Base-by-base conservation (phyloP, 2,797 vertebrate genomes). In the Remorina albescens region DNA sequence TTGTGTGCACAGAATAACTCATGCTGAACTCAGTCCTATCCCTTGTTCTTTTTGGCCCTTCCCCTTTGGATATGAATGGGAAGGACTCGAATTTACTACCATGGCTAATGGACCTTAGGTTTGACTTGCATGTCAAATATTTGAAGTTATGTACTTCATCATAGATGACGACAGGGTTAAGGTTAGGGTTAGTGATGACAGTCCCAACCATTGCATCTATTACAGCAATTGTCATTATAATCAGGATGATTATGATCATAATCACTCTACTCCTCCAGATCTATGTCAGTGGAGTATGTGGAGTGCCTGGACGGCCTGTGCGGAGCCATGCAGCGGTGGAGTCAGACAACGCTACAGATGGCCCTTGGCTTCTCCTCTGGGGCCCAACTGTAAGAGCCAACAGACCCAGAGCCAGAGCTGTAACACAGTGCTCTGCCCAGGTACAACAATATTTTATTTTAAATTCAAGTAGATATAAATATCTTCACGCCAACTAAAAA, bases 351-450 rank as follows among this genome's bases (percentile, higher is more conserved):
- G 96, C 16, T 93, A 89, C 85, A 94, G 96, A 39, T 71, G 78
- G 11, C 91, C 94, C 21, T 76, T 81, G 47, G 82, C 71, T 39
- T 71, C 84, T 0, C 63, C 58, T 0, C 85, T 68, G 2, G 78
- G 83, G 25, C 85, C 59, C 12, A 76, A 0, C 34, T 98, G 97
- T 53, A 73, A 0, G 8, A 95, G 91, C 0, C 87, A 94, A 0
- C 90, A 92, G 73, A 95, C 91, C 2, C 96, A 98, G 89, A 96
- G 94, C 8, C 93, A 97, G 91, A 95, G 95, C 91, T 98, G 97
- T 92, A 95, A 94, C 91, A 93, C 93, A 0, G 94, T 75, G 7
- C 86, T 94, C 30, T 98, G 97, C 78, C 95, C 96, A 90, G 97
- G 97, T 98, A 93, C 61, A 25, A 1, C 15, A 6, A 1, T 1